A percentile compares a stretch with the other conserved stretches of the same genome.
These are phyloP conservation scores for Sus scrofa DNA, from an alignment of 2,113 vertebrate species.

Conservation along the genomic window DNA sequence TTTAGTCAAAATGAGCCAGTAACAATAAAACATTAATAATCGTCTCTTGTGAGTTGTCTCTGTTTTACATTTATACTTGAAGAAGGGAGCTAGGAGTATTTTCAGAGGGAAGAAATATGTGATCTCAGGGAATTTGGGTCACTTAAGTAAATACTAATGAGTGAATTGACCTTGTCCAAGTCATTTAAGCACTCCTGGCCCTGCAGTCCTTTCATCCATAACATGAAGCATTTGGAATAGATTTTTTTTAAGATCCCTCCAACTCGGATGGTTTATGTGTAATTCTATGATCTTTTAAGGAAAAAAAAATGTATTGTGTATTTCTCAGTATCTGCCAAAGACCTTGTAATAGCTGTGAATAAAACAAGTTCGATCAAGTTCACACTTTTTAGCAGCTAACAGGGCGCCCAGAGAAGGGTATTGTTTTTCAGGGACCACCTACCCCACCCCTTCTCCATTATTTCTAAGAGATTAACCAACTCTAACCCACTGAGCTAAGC, in stretches of 20 bases:
- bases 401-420: not conserved
- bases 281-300: constrained; percentile 18
- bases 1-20: constrained; percentile 71
- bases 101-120: constrained; percentile 26
- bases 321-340: constrained; percentile 5
- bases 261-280: constrained; percentile 9
- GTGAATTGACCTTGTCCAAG: constrained; percentile 46
- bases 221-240: constrained; percentile 54
- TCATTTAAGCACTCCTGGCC: constrained; percentile 42
- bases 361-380: not conserved
- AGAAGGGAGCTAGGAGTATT: not conserved
- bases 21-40: constrained; percentile 75
- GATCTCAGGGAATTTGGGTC: constrained; percentile 44
- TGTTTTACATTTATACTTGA: constrained; percentile 63
- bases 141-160: constrained; percentile 66
- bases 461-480: not conserved
- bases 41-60: constrained; percentile 67
- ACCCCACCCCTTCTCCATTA: not conserved
- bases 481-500: too few species aligned
- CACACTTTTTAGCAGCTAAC: not conserved
- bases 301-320: not conserved
- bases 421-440: not conserved
- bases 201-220: constrained; percentile 46
- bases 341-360: not conserved
- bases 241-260: constrained; percentile 53